Conservation (phyloP, 2,797 vertebrate genomes). For the Alauda arvensis region DNA sequence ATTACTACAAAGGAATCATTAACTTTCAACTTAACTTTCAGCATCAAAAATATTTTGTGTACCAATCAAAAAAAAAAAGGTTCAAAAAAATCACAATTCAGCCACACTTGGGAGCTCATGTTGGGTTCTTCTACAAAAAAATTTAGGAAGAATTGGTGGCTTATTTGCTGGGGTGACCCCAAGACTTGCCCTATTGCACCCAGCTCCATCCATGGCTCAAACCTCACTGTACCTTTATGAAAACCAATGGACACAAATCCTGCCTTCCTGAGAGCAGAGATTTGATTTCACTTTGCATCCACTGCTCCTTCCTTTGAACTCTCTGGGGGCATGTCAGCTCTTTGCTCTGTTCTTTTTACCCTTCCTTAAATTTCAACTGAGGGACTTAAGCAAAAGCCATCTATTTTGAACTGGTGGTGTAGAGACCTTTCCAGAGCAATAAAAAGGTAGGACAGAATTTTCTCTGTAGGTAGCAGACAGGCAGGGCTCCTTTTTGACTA, state of each 20-base stretch:
- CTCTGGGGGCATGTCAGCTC: not conserved
- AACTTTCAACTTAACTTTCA: not conserved
- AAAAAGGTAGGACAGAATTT: not conserved
- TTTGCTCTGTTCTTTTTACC: not conserved
- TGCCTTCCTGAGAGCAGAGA: not conserved
- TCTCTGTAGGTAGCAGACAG: not conserved
- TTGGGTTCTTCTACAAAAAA: not conserved
- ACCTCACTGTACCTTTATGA: not conserved
- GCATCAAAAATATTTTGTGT: not conserved
- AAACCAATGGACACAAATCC: not conserved
- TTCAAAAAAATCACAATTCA: not conserved
- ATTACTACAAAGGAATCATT: not conserved
- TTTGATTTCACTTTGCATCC: not conserved
- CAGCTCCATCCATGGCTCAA: fast-evolving
- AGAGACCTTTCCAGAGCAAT: not conserved
- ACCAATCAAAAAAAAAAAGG: not conserved
- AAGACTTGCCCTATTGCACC: not conserved
- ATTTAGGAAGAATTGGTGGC: not conserved
- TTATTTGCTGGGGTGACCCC: fast-evolving
- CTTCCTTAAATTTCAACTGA: not conserved
- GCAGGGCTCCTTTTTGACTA: not conserved
- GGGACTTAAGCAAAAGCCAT: not conserved
- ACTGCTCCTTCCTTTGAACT: not conserved
- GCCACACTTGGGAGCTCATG: not conserved
- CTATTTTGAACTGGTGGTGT: not conserved